Evolutionary conservation across 2,888 invertebrate species (phyloP), one percentile per base, ranked within the genome.

Genomic region (Clitarchus hookeri): DNA sequence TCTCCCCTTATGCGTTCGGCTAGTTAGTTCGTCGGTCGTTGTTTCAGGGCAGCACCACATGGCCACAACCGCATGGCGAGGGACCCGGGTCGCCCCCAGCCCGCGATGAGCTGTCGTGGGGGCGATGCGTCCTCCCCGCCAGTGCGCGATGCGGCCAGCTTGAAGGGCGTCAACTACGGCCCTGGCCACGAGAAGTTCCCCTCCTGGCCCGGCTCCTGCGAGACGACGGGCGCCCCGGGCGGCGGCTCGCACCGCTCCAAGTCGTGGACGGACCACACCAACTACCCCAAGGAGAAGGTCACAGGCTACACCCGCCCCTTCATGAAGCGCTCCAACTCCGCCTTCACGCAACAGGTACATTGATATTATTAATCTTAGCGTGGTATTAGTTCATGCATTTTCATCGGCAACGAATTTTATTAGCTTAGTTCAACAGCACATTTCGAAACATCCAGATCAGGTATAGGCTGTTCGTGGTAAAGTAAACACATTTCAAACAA

Each of bases 181-280:
- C 94, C 95, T 87, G 95, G 94, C 87, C 95, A 95, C 92, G 95
- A 95, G 91, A 95, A 95, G 90, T 95, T 94, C 90, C 95, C 95
- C 2, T 95, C 95, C 87, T 95, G 95, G 95, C 95, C 96, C 25
- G 95, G 94, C 88, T 93, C 94, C 78, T 93, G 94, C 53, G 93
- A 94, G 53, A 93, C 93, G 87, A 89, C 91, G 89, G 91, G 89
- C 88, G 92, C 90, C 87, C 91, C 90, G 87, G 91, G 91, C 89
- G 93, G 93, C 86, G 94, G 94, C 87, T 94, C 94, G 84, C 93
- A 94, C 89, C 92, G 95, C 88, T 95, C 95, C 89, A 95, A 95
- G 90, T 95, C 95, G 87, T 95, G 95, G 95, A 94, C 95, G 86
- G 95, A 95, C 90, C 94, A 94, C 90, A 95, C 95, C 87, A 94